These are phyloP conservation scores for Diloba caeruleocephala DNA, from an alignment of 2,888 invertebrate genomes.

Conservation along the genomic window DNA sequence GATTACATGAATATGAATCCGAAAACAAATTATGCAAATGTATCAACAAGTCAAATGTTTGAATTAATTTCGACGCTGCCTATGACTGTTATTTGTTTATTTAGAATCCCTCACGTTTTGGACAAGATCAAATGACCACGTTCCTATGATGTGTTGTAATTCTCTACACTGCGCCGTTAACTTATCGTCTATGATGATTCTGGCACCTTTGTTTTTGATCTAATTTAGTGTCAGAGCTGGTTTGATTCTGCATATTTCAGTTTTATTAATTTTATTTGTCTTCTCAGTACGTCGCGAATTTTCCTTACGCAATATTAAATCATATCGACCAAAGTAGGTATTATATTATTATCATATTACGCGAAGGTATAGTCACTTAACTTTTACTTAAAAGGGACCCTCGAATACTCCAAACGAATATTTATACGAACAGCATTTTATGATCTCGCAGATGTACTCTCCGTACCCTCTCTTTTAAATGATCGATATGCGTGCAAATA, in stretches of 20 bases:
- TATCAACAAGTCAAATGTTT: slow-evolving; percentile 14
- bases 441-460: slow-evolving; percentile 46
- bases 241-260: background rate
- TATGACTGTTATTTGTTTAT: slow-evolving; percentile 37
- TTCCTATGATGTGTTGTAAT: too few species aligned
- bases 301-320: slow-evolving; percentile 20
- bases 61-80: slow-evolving; percentile 29
- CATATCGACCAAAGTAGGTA: slow-evolving; percentile 32
- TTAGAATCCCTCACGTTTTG: slow-evolving; percentile 17
- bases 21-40: slow-evolving; percentile 37
- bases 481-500: slow-evolving; percentile 61
- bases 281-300: slow-evolving; percentile 14
- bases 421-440: slow-evolving; percentile 44
- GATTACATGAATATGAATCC: slow-evolving; percentile 44
- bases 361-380: slow-evolving; percentile 42
- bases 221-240: too few species aligned
- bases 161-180: too few species aligned
- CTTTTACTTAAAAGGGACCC: slow-evolving; percentile 33
- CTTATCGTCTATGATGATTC: too few species aligned
- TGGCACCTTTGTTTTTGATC: too few species aligned
- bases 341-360: too few species aligned
- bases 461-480: slow-evolving; percentile 48
- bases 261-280: slow-evolving; percentile 11
- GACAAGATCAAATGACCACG: background rate
- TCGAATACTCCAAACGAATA: slow-evolving; percentile 45